These are phyloP conservation scores for Copidosoma floridanum DNA, from an alignment of 1,140 invertebrate genomes.

Conservation along the genomic window DNA sequence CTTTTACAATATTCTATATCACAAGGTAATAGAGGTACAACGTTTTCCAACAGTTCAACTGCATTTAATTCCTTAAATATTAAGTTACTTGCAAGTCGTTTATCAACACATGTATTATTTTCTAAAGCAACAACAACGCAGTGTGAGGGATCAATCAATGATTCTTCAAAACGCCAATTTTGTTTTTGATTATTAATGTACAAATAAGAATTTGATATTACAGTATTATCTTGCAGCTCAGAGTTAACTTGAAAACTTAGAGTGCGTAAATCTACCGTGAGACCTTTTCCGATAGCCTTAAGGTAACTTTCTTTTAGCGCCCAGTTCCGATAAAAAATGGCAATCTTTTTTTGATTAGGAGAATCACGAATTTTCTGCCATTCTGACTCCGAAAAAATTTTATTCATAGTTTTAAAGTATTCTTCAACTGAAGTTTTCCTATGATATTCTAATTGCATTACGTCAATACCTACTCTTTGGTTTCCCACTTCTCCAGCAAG, in stretches of 20 bases:
- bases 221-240: constrained; percentile 48
- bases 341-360: constrained; percentile 61
- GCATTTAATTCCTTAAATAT: constrained; percentile 39
- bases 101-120: too few relatives aligned
- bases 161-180: constrained; percentile 85
- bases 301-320: constrained; percentile 94
- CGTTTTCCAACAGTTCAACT: constrained; percentile 39
- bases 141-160: constrained; percentile 75
- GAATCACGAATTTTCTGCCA: constrained; percentile 70
- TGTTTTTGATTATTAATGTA: constrained; percentile 63
- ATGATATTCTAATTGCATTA: constrained; percentile 72
- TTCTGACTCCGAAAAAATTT: constrained; percentile 77
- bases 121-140: constrained; percentile 75
- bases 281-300: constrained; percentile 85
- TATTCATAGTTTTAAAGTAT: constrained; percentile 84
- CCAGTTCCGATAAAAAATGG: constrained; percentile 86
- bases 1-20: constrained; percentile 60
- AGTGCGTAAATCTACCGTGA: constrained; percentile 73
- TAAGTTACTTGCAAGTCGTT: too few relatives aligned
- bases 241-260: constrained; percentile 73
- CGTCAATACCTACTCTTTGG: constrained; percentile 66
- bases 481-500: constrained; percentile 71
- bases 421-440: constrained; percentile 66
- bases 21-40: constrained; percentile 53
- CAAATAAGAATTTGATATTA: constrained; percentile 68